Evolutionary conservation across 2,797 vertebrate species (phyloP), one percentile per base, ranked within the genome.

Genomic region (Brachymystax lenok): DNA sequence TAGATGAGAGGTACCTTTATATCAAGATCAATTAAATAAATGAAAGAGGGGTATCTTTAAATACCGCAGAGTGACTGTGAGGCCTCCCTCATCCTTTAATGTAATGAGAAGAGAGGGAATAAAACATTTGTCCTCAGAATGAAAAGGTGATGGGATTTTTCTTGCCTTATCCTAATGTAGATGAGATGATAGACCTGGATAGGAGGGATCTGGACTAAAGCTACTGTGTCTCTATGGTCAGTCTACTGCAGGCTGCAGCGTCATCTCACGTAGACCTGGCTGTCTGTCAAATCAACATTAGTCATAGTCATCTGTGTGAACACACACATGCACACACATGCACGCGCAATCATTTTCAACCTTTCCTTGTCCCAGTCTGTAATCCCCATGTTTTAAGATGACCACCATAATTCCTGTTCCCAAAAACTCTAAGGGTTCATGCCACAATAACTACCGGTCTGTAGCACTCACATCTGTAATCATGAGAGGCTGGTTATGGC

Each of bases 91-190:
- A 92, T 92, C 91, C 89, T 93, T 92, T 93, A 92, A 93, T 92
- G 92, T 92, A 91, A 92, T 92, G 91, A 92, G 88, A 90, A 84
- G 88, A 89, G 89, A 85, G 64, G 77, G 87, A 91, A 88, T 86
- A 87, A 91, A 91, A 90, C 84, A 89, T 6, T 79, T 86, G 87
- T 85, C 83, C 88, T 82, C 14, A 83, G 90, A 90, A 93, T 92
- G 87, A 92, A 93, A 92, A 92, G 88, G 91, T 92, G 92, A 92
- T 79, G 83, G 3, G 10, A 6, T 74, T 4, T 71, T 79, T 88
- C 87, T 56, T 74, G 90, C 88, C 92, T 92, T 90, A 85, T 89
- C 87, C 91, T 93, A 93, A 93, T 92, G 92, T 90, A 91, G 92
- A 93, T 93, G 91, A 92, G 91, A 91, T 90, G 87, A 80, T 89